Percentiles rank a stretch among this genome's conserved stretches.
Conservation (phyloP, 1,140 invertebrate species). For the Wiebesia pumilae region DNA sequence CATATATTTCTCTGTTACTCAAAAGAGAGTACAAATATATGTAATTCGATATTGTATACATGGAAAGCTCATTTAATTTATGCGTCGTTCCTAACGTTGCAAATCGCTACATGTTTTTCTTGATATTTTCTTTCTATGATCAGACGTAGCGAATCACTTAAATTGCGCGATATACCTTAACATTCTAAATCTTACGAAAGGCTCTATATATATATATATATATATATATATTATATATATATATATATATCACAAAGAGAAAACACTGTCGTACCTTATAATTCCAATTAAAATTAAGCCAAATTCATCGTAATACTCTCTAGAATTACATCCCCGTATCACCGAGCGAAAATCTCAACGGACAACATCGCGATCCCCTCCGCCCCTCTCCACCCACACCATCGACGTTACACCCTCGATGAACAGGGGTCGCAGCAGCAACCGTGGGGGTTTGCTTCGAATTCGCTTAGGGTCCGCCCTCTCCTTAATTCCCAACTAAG, state of each 20-base stretch:
- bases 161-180: no score
- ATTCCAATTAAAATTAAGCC: slow-evolving; percentile 51
- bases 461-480: slow-evolving; percentile 59
- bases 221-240: no score
- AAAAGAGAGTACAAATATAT: no score
- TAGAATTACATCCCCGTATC: slow-evolving; percentile 10
- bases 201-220: slow-evolving; percentile 8
- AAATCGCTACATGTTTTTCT: no score
- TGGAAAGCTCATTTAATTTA: no score
- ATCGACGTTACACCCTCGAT: slow-evolving; percentile 16
- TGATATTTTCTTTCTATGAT: neutral
- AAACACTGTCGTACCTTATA: slow-evolving; percentile 20
- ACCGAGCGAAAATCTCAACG: slow-evolving; percentile 48
- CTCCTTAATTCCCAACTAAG: slow-evolving; percentile 73
- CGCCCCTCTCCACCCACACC: neutral
- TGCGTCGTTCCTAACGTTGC: no score
- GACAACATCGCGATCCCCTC: slow-evolving; percentile 38
- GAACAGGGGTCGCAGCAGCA: slow-evolving; percentile 42
- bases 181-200: neutral
- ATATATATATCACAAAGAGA: slow-evolving; percentile 22
- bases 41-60: neutral
- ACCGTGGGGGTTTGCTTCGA: neutral
- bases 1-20: no score
- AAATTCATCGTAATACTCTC: slow-evolving; percentile 42
- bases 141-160: neutral